Base-by-base conservation (phyloP, 2,113 vertebrate genomes). In the Micronycteris hirsuta region DNA sequence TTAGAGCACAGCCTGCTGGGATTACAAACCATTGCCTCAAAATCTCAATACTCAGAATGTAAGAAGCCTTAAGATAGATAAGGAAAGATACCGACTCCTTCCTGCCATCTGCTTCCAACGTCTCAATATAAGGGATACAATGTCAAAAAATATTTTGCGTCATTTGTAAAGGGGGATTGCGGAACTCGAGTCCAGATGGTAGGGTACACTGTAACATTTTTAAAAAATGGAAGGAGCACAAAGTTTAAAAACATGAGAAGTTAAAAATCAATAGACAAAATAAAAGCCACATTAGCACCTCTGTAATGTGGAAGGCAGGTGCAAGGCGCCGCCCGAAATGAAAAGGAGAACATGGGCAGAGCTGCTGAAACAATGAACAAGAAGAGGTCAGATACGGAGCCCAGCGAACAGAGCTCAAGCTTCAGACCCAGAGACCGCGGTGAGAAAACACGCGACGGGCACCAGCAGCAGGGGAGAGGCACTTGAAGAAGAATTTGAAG, bases 341-440 rank as follows among this genome's bases (percentile, higher is more conserved):
- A 47, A n/a, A 6, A n/a, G 26, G 9, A 31, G 56, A 43, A 20
- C 54, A 65, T 36, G n/a, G 5, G 5, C 11, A 41, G n/a, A 70
- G 5, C 12, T 47, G 5, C 4, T 12, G 14, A 15, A 13, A 41
- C 43, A 22, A 4, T 5, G 7, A 68, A 26, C 47, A 24, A 26
- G n/a, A 81, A 47, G 20, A 31, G 4, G 2, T 4, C 28, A 38
- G 22, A 2, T 5, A 1, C 4, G 20, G 1, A 54, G 38, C 26
- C 5, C 33, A 19, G 36, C 49, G 7, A n/a, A 3, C 0, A 38
- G 43, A 0, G 16, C 6, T 19, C 8, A 5, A 28, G 14, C 33
- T 2, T 20, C 19, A 65, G 38, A 71, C 6, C 28, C 33, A 15
- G 70, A 43, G n/a, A 8, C 5, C 17, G 7, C 3, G 9, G 11